Evolutionary conservation across 2,888 invertebrate species (phyloP).

Genomic region (Alitta virens): DNA sequence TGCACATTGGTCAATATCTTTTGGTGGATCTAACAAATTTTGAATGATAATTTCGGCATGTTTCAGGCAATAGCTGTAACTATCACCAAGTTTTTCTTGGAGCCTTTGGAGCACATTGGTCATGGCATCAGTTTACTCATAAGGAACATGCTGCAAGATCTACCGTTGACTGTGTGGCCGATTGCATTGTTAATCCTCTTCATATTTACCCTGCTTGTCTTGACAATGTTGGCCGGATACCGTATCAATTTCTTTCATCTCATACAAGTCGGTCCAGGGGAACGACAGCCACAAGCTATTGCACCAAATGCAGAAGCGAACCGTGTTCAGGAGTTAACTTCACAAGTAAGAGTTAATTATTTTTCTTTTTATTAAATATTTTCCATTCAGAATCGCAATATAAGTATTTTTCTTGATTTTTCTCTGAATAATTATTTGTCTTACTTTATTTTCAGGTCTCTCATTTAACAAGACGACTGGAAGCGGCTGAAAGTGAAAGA

Average conservation of each 20-base stretch:
- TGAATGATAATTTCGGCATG: background rate
- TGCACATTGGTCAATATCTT: no score
- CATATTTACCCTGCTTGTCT: slow-evolving; percentile 28
- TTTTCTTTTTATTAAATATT: no score
- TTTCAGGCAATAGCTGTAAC: slow-evolving; percentile 39
- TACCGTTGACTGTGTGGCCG: slow-evolving; percentile 36
- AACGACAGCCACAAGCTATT: background rate
- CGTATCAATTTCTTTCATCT: slow-evolving; percentile 21
- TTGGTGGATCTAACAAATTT: no score
- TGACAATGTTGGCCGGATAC: slow-evolving; percentile 38
- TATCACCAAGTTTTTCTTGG: slow-evolving; percentile 37
- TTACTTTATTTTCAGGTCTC: no score
- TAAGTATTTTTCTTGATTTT: no score
- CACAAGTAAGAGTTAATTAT: background rate
- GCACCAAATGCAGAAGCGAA: no score
- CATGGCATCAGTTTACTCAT: slow-evolving; percentile 34
- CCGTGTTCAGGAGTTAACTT: slow-evolving; percentile 18
- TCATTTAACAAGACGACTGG: no score
- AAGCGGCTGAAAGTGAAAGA: no score
- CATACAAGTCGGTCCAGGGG: slow-evolving; percentile 34
- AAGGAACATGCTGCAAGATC: slow-evolving; percentile 32
- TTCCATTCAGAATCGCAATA: no score
- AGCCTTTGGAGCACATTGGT: slow-evolving; percentile 40
- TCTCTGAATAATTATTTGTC: no score
- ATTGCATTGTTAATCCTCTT: slow-evolving; percentile 32